phyloP scores from a whole-genome alignment of 2,113 vertebrate genomes.

The Cheirogaleus medius region DNA sequence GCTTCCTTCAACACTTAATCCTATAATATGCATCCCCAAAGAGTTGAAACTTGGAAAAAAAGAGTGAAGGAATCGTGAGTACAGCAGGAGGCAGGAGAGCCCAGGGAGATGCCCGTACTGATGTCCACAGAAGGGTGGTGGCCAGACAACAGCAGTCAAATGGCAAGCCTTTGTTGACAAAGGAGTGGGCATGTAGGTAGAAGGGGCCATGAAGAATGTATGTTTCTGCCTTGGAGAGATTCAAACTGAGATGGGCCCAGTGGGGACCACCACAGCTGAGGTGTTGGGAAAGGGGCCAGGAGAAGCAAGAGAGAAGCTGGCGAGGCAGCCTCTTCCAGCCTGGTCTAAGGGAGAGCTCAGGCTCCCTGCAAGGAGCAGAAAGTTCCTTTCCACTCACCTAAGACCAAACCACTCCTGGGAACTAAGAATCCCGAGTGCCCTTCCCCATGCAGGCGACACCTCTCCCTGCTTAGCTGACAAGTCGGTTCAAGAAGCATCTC shows the following conservation, averaged over 20 bases:
- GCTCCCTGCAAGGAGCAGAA: not conserved
- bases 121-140: not conserved
- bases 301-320: not conserved
- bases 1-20: not conserved
- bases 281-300: not conserved
- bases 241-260: not conserved
- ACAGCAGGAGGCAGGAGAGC: not conserved
- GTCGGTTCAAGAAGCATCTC: not conserved
- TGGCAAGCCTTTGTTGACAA: not conserved
- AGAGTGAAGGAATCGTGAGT: too few species aligned
- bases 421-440: not conserved
- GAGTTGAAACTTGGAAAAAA: not conserved
- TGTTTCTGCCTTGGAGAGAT: not conserved
- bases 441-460: not conserved
- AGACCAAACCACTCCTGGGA: not conserved
- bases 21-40: not conserved
- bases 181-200: not conserved
- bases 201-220: not conserved
- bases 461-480: not conserved
- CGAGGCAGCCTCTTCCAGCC: not conserved
- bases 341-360: not conserved
- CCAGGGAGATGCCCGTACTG: rapidly evolving
- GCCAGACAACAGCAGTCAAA: not conserved
- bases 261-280: too few species aligned
- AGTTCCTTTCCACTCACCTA: not conserved